Base-by-base conservation (phyloP, 2,797 vertebrate genomes). In the Gorsachius magnificus region DNA sequence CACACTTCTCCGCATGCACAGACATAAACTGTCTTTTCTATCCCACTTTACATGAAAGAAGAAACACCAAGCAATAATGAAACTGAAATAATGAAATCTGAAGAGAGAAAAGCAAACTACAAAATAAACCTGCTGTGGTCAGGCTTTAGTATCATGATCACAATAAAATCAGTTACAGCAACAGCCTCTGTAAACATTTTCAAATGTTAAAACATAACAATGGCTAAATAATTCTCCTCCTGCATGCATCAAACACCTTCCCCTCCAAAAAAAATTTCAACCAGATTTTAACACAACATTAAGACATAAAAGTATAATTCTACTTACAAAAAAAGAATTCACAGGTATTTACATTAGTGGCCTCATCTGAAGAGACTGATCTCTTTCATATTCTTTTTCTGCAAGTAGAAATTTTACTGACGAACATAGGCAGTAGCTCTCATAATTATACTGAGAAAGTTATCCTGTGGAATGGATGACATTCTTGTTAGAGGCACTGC, bases 201-300 rank as follows among this genome's bases (percentile, higher is more conserved):
- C 13, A 71, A 84, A 45, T 15, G 21, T 33, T 53, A 35, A 80
- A 77, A 61, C 6, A 9, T 31, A 66, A 41, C 14, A 58, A 76
- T 0, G 3, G 3, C 11, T 36, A 70, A 56, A 74, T 20, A 43
- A n/a, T 24, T 74, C 51, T 74, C 11, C 5, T 74, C 48, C 9
- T 33, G 16, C 31, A 61, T 61, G 1, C 9, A 61, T 16, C 14
- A 65, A 82, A 54, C 5, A 48, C 0, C 1, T 11, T 24, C 25
- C 4, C 6, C 2, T 3, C 2, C 1, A 12, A 12, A 46, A 53
- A n/a, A 28, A 48, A 35, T 6, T 22, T 25, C 15, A 54, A 54
- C 10, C 10, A 54, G 9, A 36, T 64, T 71, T 80, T 54, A 68
- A 68, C 76, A 18, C 11, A 71, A 22, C 6, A 43, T 5, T 75